Evolutionary conservation across 2,888 invertebrate species (phyloP).

Genomic region (Lamproptera curius): DNA sequence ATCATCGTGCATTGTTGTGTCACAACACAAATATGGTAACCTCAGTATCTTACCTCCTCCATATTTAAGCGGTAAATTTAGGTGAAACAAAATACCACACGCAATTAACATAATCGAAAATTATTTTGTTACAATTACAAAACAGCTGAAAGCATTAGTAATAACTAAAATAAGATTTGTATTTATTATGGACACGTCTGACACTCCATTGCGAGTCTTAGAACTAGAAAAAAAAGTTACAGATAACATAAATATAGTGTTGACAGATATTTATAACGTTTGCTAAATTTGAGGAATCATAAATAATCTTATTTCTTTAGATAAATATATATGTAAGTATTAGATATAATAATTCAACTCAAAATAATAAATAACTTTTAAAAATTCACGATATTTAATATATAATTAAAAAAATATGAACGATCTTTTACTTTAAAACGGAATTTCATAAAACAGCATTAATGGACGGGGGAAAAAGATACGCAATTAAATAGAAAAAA

Average conservation of each 20-base stretch:
- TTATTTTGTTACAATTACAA: conserved; percentile 51
- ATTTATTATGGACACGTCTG: conserved; percentile 66
- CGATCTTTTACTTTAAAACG: too few relatives aligned
- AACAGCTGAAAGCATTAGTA: conserved; percentile 61
- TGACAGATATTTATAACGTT: not conserved
- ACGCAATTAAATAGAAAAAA: too few relatives aligned
- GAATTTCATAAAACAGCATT: too few relatives aligned
- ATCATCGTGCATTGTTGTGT: conserved; percentile 41
- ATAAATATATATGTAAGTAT: too few relatives aligned
- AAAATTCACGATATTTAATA: too few relatives aligned
- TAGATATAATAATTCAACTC: too few relatives aligned
- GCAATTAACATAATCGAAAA: conserved; percentile 70
- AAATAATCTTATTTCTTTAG: too few relatives aligned
- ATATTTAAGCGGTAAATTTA: conserved; percentile 62
- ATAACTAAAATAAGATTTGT: conserved; percentile 59
- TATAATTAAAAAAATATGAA: too few relatives aligned
- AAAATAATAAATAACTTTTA: too few relatives aligned
- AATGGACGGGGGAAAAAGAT: too few relatives aligned
- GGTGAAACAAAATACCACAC: conserved; percentile 57
- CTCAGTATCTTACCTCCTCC: conserved; percentile 65
- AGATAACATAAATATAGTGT: conserved; percentile 20
- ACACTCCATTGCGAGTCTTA: conserved; percentile 57
- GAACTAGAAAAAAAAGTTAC: conserved; percentile 33
- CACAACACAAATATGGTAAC: conserved; percentile 61
- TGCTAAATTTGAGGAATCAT: too few relatives aligned